Conservation (phyloP, 1,140 invertebrate genomes). For the Drosophila mayri region DNA sequence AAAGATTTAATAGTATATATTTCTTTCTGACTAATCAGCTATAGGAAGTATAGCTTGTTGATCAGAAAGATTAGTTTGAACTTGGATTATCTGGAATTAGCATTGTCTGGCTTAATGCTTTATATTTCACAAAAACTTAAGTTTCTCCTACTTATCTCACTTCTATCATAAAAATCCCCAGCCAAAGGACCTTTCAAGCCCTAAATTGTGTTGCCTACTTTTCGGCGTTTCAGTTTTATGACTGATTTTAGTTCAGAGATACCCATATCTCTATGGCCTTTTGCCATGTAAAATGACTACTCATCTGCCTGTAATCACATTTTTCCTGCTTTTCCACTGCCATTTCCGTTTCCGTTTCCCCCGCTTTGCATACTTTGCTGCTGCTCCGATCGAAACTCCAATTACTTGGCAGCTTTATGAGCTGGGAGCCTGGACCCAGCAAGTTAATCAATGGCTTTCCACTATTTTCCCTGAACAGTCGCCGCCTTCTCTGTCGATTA, state of each 20-base stretch:
- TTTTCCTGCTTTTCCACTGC: constrained; percentile 7
- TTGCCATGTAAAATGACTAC: constrained; percentile 4
- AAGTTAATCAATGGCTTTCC: constrained; percentile 49
- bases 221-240: neutral
- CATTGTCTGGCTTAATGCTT: neutral
- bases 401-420: constrained; percentile 41
- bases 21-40: neutral
- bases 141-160: neutral
- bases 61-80: neutral
- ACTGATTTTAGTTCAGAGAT: neutral
- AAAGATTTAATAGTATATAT: neutral
- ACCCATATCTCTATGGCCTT: neutral
- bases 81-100: too few species aligned
- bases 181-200: neutral
- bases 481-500: constrained; percentile 13
- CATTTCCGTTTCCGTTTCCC: neutral
- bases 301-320: constrained; percentile 3
- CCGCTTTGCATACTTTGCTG: neutral
- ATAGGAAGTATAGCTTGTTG: neutral
- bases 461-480: constrained; percentile 23
- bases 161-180: too few species aligned
- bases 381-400: constrained; percentile 20
- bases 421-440: constrained; percentile 11
- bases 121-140: neutral
- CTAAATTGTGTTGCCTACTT: too few species aligned